phyloP scores from a whole-genome alignment of 2,797 vertebrate species.

The Hipposideros larvatus region DNA sequence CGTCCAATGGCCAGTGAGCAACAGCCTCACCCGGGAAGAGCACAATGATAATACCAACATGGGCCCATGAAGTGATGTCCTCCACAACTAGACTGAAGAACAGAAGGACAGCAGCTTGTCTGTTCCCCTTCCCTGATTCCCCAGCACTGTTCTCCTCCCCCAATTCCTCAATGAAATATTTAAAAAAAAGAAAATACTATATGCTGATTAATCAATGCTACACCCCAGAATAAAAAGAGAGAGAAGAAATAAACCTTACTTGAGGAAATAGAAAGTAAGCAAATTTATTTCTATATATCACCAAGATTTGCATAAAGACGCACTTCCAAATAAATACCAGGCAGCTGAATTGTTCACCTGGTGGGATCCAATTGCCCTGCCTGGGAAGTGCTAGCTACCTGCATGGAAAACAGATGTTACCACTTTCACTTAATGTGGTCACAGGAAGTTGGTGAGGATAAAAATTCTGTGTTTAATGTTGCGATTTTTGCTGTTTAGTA shows the following conservation, averaged over 20 bases:
- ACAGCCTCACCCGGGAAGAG: too few species aligned
- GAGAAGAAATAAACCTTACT: background rate
- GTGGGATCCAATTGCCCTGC: constrained; percentile 73
- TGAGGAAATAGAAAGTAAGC: background rate
- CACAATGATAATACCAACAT: too few species aligned
- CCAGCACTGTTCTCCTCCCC: too few species aligned
- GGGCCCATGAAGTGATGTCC: too few species aligned
- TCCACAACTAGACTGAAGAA: too few species aligned
- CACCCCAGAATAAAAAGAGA: background rate
- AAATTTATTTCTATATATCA: constrained; percentile 57
- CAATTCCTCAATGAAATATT: background rate
- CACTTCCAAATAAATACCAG: constrained; percentile 60
- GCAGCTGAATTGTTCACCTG: constrained; percentile 70
- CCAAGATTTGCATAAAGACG: constrained; percentile 70
- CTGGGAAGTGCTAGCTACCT: constrained; percentile 71
- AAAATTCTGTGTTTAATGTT: constrained; percentile 63
- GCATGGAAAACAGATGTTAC: constrained; percentile 80
- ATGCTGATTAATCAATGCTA: background rate
- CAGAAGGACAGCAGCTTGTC: too few species aligned
- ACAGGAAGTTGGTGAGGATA: constrained; percentile 46
- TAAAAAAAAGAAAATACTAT: background rate
- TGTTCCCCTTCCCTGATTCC: too few species aligned
- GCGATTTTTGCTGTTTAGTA: constrained; percentile 58
- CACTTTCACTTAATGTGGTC: constrained; percentile 71
- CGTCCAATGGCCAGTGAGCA: too few species aligned